Conservation (phyloP, 1,140 invertebrate species). For the Pissodes strobi region DNA sequence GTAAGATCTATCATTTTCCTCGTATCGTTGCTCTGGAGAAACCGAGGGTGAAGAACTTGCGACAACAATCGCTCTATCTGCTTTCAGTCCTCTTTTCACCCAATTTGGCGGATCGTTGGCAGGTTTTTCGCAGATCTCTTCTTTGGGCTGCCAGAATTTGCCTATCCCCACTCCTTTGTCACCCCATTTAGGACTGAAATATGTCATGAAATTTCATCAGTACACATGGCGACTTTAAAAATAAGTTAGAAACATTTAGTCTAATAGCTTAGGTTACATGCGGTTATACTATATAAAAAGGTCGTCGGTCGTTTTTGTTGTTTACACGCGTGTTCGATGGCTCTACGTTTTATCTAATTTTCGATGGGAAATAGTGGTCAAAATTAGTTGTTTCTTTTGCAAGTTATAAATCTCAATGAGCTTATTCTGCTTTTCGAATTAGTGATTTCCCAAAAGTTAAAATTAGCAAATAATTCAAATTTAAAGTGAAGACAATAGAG, state of each 20-base stretch:
- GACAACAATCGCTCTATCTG: constrained; percentile 51
- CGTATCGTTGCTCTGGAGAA: constrained; percentile 52
- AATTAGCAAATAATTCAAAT: too few relatives aligned
- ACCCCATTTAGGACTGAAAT: constrained; percentile 65
- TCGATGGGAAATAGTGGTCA: too few relatives aligned
- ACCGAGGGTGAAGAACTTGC: constrained; percentile 52
- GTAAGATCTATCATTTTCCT: constrained; percentile 45
- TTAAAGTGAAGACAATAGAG: too few relatives aligned
- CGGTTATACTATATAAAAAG: background rate
- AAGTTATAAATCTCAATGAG: too few relatives aligned
- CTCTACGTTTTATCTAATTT: too few relatives aligned
- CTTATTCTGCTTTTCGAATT: too few relatives aligned
- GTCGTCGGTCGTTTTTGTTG: too few relatives aligned
- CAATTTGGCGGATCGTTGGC: constrained; percentile 61
- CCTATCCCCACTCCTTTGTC: constrained; percentile 65
- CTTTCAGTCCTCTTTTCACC: constrained; percentile 65
- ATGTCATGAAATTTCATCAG: background rate
- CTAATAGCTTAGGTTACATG: too few relatives aligned
- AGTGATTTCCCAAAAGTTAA: too few relatives aligned
- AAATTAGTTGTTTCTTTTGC: too few relatives aligned
- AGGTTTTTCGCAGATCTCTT: constrained; percentile 44
- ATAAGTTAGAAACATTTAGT: too few relatives aligned
- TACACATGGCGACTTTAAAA: background rate
- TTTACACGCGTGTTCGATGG: too few relatives aligned
- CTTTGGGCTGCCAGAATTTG: constrained; percentile 68